phyloP scores from a whole-genome alignment of 2,888 invertebrate genomes.

The Agrotis clavis region DNA sequence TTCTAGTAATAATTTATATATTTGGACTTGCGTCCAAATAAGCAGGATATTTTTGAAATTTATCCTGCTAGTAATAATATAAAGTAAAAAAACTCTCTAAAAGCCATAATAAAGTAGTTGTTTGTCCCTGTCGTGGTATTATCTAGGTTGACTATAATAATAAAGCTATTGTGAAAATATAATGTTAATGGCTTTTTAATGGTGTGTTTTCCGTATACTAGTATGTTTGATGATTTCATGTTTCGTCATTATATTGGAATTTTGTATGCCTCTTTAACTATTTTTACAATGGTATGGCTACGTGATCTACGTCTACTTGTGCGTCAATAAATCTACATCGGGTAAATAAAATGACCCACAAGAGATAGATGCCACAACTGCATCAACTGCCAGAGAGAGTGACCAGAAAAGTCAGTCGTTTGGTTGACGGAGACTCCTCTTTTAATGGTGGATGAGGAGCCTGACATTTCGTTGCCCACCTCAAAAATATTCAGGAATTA shows the following conservation, averaged over 20 bases:
- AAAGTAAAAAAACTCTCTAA: background rate
- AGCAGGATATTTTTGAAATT: too few species aligned
- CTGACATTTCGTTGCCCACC: too few species aligned
- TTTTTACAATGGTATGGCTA: background rate
- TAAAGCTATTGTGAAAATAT: background rate
- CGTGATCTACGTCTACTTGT: too few species aligned
- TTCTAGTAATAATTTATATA: background rate
- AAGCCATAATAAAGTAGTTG: background rate
- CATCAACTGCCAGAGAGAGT: too few species aligned
- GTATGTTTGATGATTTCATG: conserved; percentile 24
- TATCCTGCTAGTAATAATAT: background rate
- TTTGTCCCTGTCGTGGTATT: conserved; percentile 7
- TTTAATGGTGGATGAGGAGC: too few species aligned
- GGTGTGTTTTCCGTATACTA: background rate
- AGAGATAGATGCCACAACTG: too few species aligned
- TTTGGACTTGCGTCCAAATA: background rate
- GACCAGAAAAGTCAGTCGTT: too few species aligned
- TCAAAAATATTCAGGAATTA: too few species aligned
- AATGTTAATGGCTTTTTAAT: conserved; percentile 29
- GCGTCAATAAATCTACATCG: too few species aligned
- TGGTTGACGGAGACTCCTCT: too few species aligned
- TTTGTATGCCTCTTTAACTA: background rate
- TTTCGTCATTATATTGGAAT: conserved; percentile 8
- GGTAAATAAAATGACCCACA: too few species aligned
- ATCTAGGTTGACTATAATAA: conserved; percentile 12